Evolutionary conservation across 2,888 invertebrate genomes (phyloP), one percentile per base, ranked within the genome.

Genomic region (Sipunculus nudus): DNA sequence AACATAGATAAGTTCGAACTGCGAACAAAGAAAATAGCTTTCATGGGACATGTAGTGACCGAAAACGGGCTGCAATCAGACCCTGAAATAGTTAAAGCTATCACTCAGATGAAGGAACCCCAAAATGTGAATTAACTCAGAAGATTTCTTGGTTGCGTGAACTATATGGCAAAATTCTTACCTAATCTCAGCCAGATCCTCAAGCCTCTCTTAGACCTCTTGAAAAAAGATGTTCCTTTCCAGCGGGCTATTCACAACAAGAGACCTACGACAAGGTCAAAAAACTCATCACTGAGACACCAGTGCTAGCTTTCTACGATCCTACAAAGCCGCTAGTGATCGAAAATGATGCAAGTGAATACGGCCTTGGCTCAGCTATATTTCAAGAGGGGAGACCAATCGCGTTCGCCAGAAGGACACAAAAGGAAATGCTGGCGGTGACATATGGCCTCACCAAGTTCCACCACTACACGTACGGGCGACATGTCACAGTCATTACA

Each of bases 311-410:
- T 5, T 70, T 50, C 32, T 71, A 60, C 40, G 62, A 70, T 21
- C 47, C 49, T 5, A 23, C 21, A 0, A 56, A 63, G 16, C 41
- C 48, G 23, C 57, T 63, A 6, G 46, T 40, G n/a, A 28, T 68
- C 2, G 53, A 61, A 13, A 65, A 67, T 32, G 72, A 73, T 46
- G 68, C 71, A 6, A 65, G 63, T 25, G 63, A 65, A 13, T 55
- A 70, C 52, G 70, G 72, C 38, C 10, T n/a, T n/a, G n/a, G n/a
- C n/a, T n/a, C n/a, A n/a, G n/a, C n/a, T n/a, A n/a, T n/a, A n/a
- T n/a, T n/a, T n/a, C n/a, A n/a, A n/a, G n/a, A n/a, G n/a, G n/a
- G n/a, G n/a, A n/a, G n/a, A n/a, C n/a, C n/a, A n/a, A n/a, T n/a
- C n/a, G n/a, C n/a, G n/a, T n/a, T n/a, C n/a, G n/a, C n/a, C n/a